These are phyloP conservation scores for Microchirus variegatus DNA, from an alignment of 2,797 vertebrate genomes.

Conservation along the genomic window DNA sequence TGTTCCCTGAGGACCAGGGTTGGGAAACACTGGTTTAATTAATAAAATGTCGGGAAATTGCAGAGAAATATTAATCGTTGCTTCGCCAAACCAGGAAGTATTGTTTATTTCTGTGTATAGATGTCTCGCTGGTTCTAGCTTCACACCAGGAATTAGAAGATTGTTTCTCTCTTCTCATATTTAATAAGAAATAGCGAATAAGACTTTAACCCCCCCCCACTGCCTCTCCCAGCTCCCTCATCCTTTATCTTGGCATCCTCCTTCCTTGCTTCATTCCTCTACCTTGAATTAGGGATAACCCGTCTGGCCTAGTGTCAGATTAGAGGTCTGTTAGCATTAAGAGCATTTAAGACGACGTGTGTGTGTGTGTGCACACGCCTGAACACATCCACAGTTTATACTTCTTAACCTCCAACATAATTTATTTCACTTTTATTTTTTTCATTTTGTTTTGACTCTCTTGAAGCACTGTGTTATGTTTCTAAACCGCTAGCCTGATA, in stretches of 20 bases:
- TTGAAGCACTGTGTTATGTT: too few relatives aligned
- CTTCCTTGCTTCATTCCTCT: conserved; percentile 27
- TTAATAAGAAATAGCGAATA: not conserved
- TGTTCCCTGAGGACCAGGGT: too few relatives aligned
- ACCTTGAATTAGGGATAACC: conserved; percentile 46
- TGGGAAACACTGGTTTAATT: too few relatives aligned
- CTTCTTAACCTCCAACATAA: not conserved
- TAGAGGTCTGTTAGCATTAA: conserved; percentile 44
- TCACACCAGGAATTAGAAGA: too few relatives aligned
- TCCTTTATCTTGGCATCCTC: conserved; percentile 16
- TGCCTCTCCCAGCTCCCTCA: not conserved
- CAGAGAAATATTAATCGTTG: too few relatives aligned
- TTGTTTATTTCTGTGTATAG: too few relatives aligned
- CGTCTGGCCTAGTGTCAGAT: conserved; percentile 60
- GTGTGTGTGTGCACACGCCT: not conserved
- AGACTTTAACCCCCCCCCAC: not conserved
- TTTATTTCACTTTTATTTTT: not conserved
- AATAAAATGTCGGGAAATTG: too few relatives aligned
- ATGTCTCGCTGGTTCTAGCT: too few relatives aligned
- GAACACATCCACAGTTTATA: not conserved
- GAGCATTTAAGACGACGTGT: conserved; percentile 19
- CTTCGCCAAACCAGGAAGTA: too few relatives aligned
- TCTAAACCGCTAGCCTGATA: too few relatives aligned
- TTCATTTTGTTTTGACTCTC: conserved; percentile 1
- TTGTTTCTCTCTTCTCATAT: too few relatives aligned